Conservation (phyloP, 2,888 invertebrate genomes). For the Diogma glabrata region DNA sequence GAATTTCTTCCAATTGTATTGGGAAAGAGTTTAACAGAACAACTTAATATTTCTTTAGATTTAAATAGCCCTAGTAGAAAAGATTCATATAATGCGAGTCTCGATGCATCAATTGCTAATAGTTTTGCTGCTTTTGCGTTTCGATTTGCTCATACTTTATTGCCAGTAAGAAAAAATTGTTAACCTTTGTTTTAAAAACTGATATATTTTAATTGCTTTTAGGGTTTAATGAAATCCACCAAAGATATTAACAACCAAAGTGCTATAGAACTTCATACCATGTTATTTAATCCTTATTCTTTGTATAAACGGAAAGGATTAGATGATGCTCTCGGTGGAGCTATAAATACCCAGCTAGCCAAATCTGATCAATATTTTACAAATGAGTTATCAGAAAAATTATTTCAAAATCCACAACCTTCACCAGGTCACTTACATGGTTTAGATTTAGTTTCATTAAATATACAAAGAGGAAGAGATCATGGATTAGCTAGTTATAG, state of each 20-base stretch:
- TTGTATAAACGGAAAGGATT: slow-evolving; percentile 51
- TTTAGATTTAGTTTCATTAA: slow-evolving; percentile 73
- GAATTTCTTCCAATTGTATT: slow-evolving; percentile 71
- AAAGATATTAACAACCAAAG: slow-evolving; percentile 45
- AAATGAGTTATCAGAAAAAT: slow-evolving; percentile 32
- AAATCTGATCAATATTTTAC: slow-evolving; percentile 35
- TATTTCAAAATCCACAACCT: slow-evolving; percentile 29
- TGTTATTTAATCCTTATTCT: slow-evolving; percentile 69
- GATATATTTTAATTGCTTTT: slow-evolving; percentile 15
- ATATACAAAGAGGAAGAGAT: slow-evolving; percentile 81
- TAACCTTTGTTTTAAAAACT: neutral
- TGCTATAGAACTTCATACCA: slow-evolving; percentile 61
- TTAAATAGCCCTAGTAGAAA: neutral
- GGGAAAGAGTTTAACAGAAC: slow-evolving; percentile 37
- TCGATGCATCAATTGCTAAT: slow-evolving; percentile 71
- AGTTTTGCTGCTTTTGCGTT: slow-evolving; percentile 76
- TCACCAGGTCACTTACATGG: slow-evolving; percentile 45
- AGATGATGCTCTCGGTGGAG: slow-evolving; percentile 51
- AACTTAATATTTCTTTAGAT: slow-evolving; percentile 8
- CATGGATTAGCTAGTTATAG: slow-evolving; percentile 75
- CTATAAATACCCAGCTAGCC: slow-evolving; percentile 50
- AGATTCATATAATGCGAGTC: slow-evolving; percentile 46
- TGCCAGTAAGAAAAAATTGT: slow-evolving; percentile 45
- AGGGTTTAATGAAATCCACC: slow-evolving; percentile 60
- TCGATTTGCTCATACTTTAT: slow-evolving; percentile 77